Evolutionary conservation across 2,113 vertebrate genomes (phyloP), one percentile per base, ranked within the genome.

Genomic region (Zosterops japonicus): DNA sequence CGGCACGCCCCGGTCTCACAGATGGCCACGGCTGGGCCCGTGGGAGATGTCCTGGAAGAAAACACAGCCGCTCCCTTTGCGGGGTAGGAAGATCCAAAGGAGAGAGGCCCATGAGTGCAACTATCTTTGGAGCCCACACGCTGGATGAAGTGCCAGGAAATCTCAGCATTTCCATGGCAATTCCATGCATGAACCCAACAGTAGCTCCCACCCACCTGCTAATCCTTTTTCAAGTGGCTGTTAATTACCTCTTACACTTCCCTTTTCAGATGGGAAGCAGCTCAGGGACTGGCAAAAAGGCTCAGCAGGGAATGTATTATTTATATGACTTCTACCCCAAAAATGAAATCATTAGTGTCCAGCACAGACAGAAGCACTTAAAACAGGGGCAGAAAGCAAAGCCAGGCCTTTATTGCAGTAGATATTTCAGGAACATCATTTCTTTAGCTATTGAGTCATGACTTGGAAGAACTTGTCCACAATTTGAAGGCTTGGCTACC

Each of bases 121-220:
- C 94, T 87, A 83, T 89, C 93, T 97, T 87, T 64, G 84, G 95
- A 96, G 84, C 94, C 95, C 95, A 95, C 96, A 95, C 91, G 21
- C 69, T 79, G 91, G 85, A 92, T 94, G 52, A 68, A 95, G 92
- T 87, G 95, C 95, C 95, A 96, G 93, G 88, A 96, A 96, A 94
- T 92, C 72, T 90, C 93, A 93, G 90, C 92, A 96, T 97, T 97
- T 97, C 96, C 96, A 97, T 97, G 93, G 96, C 87, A 96, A 96
- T 96, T 84, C 93, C 93, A 90, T 95, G 90, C 86, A 84, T 94
- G 92, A 96, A 94, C 92, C 93, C 90, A 96, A 87, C 83, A 63
- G 89, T 44, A 94, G 93, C 93, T 95, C 88, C 96, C 96, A 96
- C 94, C 92, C 94, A 96, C 95, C 88, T 72, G 92, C 93, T 96